Percentiles rank a stretch among this genome's conserved stretches.
Evolutionary conservation across 2,888 invertebrate species (phyloP).

Genomic region (Strigamia transsilvanica): DNA sequence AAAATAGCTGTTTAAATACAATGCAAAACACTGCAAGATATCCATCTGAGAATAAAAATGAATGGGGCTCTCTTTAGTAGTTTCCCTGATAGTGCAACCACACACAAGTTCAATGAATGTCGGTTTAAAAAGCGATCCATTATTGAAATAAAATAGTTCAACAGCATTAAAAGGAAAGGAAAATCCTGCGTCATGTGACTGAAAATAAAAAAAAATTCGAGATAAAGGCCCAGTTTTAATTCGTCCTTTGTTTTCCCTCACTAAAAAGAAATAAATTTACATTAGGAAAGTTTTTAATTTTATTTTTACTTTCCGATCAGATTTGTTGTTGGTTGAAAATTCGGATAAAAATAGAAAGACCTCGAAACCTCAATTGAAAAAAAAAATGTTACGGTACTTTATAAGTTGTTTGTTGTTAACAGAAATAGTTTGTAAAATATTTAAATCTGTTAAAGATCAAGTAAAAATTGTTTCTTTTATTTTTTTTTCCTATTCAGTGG

Average conservation of each 20-base stretch:
- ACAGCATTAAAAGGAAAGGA: conserved; percentile 12
- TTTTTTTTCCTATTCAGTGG: neutral
- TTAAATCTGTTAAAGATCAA: neutral
- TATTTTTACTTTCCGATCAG: conserved; percentile 7
- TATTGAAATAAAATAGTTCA: conserved; percentile 38
- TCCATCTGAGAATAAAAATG: neutral
- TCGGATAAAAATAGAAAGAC: conserved; percentile 19
- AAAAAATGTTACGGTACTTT: neutral
- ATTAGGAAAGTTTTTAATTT: neutral
- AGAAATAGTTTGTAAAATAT: neutral
- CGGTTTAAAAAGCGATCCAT: conserved; percentile 22
- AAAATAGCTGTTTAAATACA: neutral
- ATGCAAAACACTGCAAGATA: neutral
- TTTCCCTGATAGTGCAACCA: conserved; percentile 25
- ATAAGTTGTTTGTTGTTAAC: neutral
- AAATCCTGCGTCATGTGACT: neutral
- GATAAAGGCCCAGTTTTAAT: neutral
- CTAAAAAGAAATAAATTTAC: neutral
- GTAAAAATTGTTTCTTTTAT: neutral
- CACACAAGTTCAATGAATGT: conserved; percentile 31
- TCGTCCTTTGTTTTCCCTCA: neutral
- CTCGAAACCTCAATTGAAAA: conserved; percentile 6
- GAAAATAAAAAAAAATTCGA: neutral
- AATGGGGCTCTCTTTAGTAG: neutral
- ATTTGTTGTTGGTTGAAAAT: neutral